Conservation (phyloP, 2,888 invertebrate species). For the Drosophila merina region DNA sequence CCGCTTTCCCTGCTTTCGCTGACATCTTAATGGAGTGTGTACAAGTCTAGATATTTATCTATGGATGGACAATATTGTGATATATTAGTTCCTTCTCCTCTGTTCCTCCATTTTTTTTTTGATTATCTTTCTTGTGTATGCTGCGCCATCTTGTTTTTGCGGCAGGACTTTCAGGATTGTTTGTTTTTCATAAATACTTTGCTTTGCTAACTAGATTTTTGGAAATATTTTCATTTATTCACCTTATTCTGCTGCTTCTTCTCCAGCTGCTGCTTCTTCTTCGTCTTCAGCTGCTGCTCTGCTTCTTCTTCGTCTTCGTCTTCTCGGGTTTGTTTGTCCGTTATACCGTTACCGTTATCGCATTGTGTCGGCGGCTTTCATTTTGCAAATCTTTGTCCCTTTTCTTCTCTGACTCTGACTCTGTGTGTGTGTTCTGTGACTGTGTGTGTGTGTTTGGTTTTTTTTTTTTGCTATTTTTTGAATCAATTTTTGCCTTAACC, state of each 20-base stretch:
- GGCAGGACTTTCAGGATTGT: background rate
- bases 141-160: background rate
- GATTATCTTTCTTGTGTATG: constrained; percentile 21
- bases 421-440: background rate
- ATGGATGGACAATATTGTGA: constrained; percentile 25
- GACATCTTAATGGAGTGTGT: constrained; percentile 26
- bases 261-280: constrained; percentile 3
- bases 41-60: constrained; percentile 20
- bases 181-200: constrained; percentile 5
- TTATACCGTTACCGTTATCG: constrained; percentile 42
- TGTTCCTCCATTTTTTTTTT: constrained; percentile 22
- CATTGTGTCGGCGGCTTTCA: constrained; percentile 31
- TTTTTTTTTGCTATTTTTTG: background rate
- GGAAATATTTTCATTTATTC: constrained; percentile 14
- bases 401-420: constrained; percentile 16
- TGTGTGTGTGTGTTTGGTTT: constrained; percentile 32
- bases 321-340: constrained; percentile 12
- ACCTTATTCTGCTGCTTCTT: constrained; percentile 19
- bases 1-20: background rate
- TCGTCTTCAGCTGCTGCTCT: constrained; percentile 9
- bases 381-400: constrained; percentile 53
- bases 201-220: background rate
- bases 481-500: constrained; percentile 8
- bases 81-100: constrained; percentile 29
- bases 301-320: constrained; percentile 10